Conservation (phyloP, 2,797 vertebrate species). For the Vespertilio murinus region DNA sequence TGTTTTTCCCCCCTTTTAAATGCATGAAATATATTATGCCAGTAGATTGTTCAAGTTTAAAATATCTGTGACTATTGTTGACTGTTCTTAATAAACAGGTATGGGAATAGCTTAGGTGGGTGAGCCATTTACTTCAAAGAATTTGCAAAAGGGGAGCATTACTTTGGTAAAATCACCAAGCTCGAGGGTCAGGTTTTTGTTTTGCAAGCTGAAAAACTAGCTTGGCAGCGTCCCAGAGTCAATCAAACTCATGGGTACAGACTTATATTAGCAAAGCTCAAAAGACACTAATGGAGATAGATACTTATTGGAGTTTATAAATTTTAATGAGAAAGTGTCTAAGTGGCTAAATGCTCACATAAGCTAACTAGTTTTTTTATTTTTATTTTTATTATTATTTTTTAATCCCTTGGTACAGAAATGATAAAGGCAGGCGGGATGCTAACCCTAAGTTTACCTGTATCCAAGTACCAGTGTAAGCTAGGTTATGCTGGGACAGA, state of each 20-base stretch:
- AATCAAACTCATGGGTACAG: background rate
- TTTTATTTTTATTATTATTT: constrained; percentile 13
- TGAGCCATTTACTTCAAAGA: constrained; percentile 28
- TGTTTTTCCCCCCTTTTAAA: background rate
- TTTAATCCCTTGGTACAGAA: background rate
- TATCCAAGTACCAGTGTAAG: background rate
- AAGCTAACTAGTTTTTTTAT: background rate
- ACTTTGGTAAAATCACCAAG: background rate
- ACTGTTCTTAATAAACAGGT: background rate
- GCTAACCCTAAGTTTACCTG: background rate
- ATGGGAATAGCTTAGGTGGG: background rate
- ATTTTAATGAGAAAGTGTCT: constrained; percentile 1
- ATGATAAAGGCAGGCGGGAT: background rate
- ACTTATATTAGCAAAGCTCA: constrained; percentile 46
- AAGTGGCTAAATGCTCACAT: background rate
- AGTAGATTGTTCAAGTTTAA: constrained; percentile 9
- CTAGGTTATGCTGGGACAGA: background rate
- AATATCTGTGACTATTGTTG: background rate
- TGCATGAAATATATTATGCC: background rate
- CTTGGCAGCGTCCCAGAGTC: background rate
- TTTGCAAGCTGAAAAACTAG: background rate
- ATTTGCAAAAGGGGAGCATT: background rate
- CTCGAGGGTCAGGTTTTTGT: background rate
- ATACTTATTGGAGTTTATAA: background rate
- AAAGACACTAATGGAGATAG: constrained; percentile 25